phyloP scores from a whole-genome alignment of 1,140 invertebrate species.

The Pseudomyrmex gracilis region DNA sequence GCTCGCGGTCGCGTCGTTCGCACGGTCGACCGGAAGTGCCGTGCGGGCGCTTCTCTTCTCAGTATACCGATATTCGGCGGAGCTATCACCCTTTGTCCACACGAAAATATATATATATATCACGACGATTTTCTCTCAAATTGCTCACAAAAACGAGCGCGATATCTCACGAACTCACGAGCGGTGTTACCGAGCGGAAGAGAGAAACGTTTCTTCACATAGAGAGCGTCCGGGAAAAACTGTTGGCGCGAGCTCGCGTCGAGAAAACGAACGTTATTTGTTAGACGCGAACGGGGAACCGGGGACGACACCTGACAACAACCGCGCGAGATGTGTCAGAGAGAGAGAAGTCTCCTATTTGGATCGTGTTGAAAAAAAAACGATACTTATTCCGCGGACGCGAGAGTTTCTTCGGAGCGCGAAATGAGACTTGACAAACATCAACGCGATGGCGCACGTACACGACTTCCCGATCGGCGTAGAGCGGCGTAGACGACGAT shows the following conservation, averaged over 20 bases:
- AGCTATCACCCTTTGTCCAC: neutral
- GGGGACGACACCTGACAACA: too few relatives aligned
- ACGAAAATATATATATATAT: neutral
- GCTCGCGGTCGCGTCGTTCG: constrained; percentile 56
- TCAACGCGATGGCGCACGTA: constrained; percentile 46
- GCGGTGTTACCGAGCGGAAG: constrained; percentile 17
- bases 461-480: constrained; percentile 46
- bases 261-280: neutral
- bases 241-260: constrained; percentile 1
- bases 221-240: neutral
- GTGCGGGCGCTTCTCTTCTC: constrained; percentile 4
- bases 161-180: neutral
- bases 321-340: neutral
- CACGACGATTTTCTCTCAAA: constrained; percentile 2
- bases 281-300: too few relatives aligned
- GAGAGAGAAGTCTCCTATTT: neutral
- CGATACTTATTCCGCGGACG: neutral
- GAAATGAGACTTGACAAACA: neutral
- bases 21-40: constrained; percentile 57
- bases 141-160: neutral
- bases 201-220: constrained; percentile 12
- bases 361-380: neutral
- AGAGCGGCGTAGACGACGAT: constrained; percentile 46
- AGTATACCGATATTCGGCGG: constrained; percentile 41
- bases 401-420: neutral